Percentiles rank a stretch among this genome's conserved stretches.
Conservation (phyloP, 2,888 invertebrate species). For the Nymphalis c-album region DNA sequence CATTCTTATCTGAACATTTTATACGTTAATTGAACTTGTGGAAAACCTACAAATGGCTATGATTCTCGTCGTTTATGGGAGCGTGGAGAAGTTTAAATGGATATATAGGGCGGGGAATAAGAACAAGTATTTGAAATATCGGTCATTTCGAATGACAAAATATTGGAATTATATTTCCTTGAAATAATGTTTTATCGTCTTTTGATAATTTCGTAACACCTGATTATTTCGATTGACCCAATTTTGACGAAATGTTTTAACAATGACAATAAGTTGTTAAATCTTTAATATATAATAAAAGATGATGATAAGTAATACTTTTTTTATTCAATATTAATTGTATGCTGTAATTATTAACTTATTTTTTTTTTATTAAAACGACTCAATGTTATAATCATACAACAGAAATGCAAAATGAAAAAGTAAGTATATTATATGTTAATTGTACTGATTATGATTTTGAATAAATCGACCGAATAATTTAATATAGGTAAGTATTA, state of each 20-base stretch:
- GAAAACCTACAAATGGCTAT: slow-evolving; percentile 1
- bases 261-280: background rate
- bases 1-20: background rate
- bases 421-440: too few species aligned
- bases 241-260: background rate
- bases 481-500: too few species aligned
- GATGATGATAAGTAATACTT: background rate
- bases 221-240: slow-evolving; percentile 17
- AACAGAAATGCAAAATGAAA: too few species aligned
- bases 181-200: background rate
- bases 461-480: too few species aligned
- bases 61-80: slow-evolving; percentile 29
- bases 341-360: too few species aligned
- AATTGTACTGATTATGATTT: too few species aligned
- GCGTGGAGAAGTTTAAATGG: slow-evolving; percentile 52
- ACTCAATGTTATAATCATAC: too few species aligned
- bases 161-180: background rate
- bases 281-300: background rate
- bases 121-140: slow-evolving; percentile 41
- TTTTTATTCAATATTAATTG: too few species aligned
- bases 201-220: background rate
- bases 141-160: slow-evolving; percentile 19
- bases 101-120: slow-evolving; percentile 60
- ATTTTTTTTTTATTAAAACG: too few species aligned
- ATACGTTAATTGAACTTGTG: background rate